Conservation (phyloP, 2,888 invertebrate genomes). For the Melanchra persicariae region DNA sequence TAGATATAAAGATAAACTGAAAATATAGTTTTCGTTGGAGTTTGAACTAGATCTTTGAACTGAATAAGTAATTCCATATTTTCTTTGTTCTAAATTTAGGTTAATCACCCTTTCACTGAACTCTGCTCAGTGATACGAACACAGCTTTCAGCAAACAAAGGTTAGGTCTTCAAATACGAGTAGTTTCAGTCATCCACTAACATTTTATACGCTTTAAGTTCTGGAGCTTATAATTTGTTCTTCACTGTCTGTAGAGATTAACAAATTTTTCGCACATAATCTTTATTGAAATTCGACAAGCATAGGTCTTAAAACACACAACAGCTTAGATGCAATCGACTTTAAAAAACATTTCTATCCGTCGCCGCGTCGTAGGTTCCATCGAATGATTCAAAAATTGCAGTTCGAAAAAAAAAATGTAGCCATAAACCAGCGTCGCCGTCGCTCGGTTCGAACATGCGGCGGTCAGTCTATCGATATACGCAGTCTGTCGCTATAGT, state of each 20-base stretch:
- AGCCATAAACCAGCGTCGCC: neutral
- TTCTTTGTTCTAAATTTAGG: conserved; percentile 26
- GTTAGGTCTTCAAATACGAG: conserved; percentile 27
- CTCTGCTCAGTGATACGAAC: conserved; percentile 20
- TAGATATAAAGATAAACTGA: neutral
- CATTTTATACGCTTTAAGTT: neutral
- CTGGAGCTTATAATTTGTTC: neutral
- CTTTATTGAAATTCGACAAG: neutral
- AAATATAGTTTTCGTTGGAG: neutral
- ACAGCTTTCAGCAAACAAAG: conserved; percentile 13
- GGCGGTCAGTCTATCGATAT: neutral
- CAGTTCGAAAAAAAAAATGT: neutral
- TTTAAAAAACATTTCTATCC: neutral
- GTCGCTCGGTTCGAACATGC: neutral
- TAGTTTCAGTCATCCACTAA: conserved; percentile 7
- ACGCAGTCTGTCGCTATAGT: conserved; percentile 11
- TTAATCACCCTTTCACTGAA: conserved; percentile 15
- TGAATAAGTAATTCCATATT: conserved; percentile 11
- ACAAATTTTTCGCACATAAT: neutral
- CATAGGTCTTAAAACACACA: neutral
- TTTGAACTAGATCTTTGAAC: conserved; percentile 17
- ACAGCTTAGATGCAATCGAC: neutral
- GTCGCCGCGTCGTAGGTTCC: neutral
- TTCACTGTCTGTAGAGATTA: neutral
- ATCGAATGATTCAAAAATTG: neutral